Base-by-base conservation (phyloP, 2,113 vertebrate species). In the Notechis scutatus region DNA sequence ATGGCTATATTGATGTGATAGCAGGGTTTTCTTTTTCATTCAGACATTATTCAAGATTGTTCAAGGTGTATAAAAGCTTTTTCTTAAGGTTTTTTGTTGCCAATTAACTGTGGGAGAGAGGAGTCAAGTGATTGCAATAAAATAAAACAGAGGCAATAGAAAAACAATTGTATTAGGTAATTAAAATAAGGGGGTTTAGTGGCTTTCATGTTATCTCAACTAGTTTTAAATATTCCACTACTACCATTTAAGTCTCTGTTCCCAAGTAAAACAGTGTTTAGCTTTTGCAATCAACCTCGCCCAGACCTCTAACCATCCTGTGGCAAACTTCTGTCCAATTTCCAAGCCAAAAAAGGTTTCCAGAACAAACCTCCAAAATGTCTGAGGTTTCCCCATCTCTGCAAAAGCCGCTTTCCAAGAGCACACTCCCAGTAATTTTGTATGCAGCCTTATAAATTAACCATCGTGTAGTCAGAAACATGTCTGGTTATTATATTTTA, bases 321-420 rank as follows among this genome's bases (percentile, higher is more conserved):
- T 96, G 95, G 96, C 95, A 96, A 95, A 95, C 92, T 96, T 96
- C 96, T 97, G 96, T 96, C 95, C 92, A 91, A 86, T 95, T 92
- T 97, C 96, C 96, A 97, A 95, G 96, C 97, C 97, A 95, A 95
- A 94, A 96, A 97, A 96, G 96, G 96, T 97, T 97, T 96, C 95
- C 96, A 29, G 64, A 94, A 39, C 96, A 97, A 97, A 96, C 96
- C 97, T 95, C 94, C 96, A 96, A 91, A 96, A 97, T 93, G 95
- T 96, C 92, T 97, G 97, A 97, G 97, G 97, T 97, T 97, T 97
- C 94, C 96, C 96, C 96, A 97, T 96, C 95, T 94, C 96, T 88
- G 96, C 10, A 0, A 87, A 15, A 96, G 94, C 91, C 57, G 64
- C 93, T 96, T 96, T 97, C 97, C 96, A 97, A 96, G 94, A 97